Evolutionary conservation across 1,140 invertebrate species (phyloP).

Genomic region (Pygmarrhopalites habei): DNA sequence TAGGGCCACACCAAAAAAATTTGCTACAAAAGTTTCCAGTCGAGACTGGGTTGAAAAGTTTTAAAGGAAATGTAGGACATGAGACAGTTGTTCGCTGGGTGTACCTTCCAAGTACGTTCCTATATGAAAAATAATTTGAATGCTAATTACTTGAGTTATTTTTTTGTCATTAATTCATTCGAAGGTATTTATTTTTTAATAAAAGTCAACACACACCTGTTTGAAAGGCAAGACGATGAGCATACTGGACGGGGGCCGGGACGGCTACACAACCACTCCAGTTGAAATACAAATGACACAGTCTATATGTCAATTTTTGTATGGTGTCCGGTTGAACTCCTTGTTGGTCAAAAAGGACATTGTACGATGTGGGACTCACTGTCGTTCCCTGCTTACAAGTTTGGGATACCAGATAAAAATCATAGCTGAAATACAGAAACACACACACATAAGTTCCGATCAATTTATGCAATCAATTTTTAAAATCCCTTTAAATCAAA

Average conservation of each 20-base stretch:
- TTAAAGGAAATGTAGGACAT: no score
- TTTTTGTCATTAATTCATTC: no score
- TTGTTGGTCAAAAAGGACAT: conserved; percentile 60
- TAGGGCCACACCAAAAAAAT: no score
- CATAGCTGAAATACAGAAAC: conserved; percentile 45
- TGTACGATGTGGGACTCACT: conserved; percentile 73
- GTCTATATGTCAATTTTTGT: conserved; percentile 53
- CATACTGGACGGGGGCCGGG: conserved; percentile 76
- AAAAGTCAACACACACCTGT: no score
- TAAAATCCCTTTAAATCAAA: background rate
- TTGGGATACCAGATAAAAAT: conserved; percentile 75
- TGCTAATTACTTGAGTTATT: no score
- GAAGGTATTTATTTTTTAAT: no score
- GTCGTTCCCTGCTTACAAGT: conserved; percentile 65
- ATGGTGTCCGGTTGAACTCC: conserved; percentile 56
- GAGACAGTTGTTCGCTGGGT: no score
- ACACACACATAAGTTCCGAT: background rate
- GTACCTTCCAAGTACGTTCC: no score
- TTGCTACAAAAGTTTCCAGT: no score
- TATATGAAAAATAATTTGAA: no score
- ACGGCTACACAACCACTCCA: conserved; percentile 48
- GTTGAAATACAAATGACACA: conserved; percentile 61
- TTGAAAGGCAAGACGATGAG: conserved; percentile 55
- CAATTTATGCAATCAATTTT: background rate
- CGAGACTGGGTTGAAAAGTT: no score